Percentiles rank a stretch among this genome's conserved stretches.
phyloP scores from a whole-genome alignment of 2,797 vertebrate species.

The Propithecus deckenii region DNA sequence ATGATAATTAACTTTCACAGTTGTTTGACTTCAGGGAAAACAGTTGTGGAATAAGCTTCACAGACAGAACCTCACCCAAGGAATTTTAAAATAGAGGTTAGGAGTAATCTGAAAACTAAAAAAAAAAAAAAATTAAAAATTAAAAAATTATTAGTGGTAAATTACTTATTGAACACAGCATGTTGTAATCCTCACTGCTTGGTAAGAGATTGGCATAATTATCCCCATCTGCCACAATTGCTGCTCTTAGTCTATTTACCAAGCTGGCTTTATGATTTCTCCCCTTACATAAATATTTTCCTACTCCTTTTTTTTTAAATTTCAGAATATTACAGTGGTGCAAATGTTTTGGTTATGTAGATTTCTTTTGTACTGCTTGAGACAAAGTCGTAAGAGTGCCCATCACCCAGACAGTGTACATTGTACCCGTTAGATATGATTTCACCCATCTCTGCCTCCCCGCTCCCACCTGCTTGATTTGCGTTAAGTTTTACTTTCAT shows the following conservation, averaged over 20 bases:
- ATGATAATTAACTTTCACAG: neutral
- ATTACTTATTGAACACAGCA: neutral
- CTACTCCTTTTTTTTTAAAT: neutral
- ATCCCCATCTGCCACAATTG: neutral
- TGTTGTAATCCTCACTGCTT: neutral
- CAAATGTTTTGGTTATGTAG: too few species aligned
- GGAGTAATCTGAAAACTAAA: neutral
- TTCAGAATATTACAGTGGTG: too few species aligned
- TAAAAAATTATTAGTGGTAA: neutral
- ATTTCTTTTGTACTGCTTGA: too few species aligned
- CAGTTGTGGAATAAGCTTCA: neutral
- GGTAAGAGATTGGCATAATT: neutral
- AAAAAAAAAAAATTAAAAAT: neutral
- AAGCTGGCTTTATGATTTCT: conserved; percentile 12
- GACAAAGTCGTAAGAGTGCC: too few species aligned
- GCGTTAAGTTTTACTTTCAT: too few species aligned
- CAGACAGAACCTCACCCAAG: neutral
- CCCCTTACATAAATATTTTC: conserved; percentile 40
- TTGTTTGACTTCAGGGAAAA: conserved; percentile 44
- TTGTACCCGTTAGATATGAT: too few species aligned
- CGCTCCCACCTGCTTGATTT: too few species aligned
- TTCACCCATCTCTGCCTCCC: too few species aligned
- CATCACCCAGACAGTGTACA: too few species aligned
- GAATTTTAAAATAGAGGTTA: neutral
- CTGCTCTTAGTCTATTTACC: conserved; percentile 7